These are phyloP conservation scores for Teinopalpus imperialis DNA, from an alignment of 2,888 invertebrate species.

Conservation along the genomic window DNA sequence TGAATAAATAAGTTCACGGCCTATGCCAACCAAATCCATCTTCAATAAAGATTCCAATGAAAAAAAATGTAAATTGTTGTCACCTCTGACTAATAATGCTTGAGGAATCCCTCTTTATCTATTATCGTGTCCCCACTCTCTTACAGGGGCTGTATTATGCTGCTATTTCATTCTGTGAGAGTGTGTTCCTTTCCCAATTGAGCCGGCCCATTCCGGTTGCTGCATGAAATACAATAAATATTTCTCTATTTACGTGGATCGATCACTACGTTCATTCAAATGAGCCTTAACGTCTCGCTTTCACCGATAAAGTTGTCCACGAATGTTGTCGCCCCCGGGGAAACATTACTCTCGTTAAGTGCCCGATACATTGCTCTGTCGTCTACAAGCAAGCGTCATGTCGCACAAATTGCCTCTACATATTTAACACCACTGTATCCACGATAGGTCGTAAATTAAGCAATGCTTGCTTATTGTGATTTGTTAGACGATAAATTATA, in stretches of 20 bases:
- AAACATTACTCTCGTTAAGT: constrained; percentile 23
- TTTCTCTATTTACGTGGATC: background rate
- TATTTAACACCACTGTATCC: constrained; percentile 15
- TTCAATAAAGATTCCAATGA: too few species aligned
- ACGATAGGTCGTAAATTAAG: constrained; percentile 10
- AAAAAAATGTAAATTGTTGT: too few species aligned
- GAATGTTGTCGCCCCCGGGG: constrained; percentile 20
- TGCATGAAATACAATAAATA: too few species aligned
- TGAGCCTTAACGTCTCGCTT: constrained; percentile 6
- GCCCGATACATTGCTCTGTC: constrained; percentile 20
- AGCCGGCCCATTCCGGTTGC: too few species aligned
- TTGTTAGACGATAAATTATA: background rate
- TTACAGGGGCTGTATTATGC: too few species aligned
- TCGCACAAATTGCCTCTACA: constrained; percentile 22
- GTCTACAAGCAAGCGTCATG: constrained; percentile 19
- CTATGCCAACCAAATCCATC: too few species aligned
- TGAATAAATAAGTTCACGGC: too few species aligned
- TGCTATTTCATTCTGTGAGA: too few species aligned
- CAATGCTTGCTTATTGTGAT: background rate
- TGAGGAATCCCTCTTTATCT: too few species aligned
- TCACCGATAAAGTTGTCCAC: constrained; percentile 21
- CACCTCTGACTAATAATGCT: too few species aligned
- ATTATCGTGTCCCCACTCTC: too few species aligned
- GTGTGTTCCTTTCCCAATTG: too few species aligned
- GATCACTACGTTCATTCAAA: background rate